Evolutionary conservation across 2,797 vertebrate species (phyloP).

Genomic region (Danionella dracula): DNA sequence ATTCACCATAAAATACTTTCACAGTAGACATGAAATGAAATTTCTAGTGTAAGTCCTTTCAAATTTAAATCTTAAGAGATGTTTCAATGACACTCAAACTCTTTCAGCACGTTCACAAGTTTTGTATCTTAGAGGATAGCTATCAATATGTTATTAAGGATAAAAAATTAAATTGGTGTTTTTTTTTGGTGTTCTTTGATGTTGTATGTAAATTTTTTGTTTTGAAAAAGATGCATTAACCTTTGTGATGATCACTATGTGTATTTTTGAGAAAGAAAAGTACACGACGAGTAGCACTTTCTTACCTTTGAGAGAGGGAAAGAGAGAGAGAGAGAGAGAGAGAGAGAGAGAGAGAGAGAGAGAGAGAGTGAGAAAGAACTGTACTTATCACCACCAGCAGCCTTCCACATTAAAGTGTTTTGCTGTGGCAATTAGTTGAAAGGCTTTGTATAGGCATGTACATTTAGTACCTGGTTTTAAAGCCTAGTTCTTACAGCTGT

Average conservation of each 20-base stretch:
- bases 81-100: neutral
- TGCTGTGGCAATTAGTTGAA: slow-evolving; percentile 11
- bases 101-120: neutral
- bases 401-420: slow-evolving; percentile 20
- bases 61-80: neutral
- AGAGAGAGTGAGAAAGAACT: neutral
- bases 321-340: too few species aligned
- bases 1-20: neutral
- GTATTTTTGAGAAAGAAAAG: too few species aligned
- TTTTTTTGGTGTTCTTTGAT: too few species aligned
- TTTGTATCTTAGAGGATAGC: neutral
- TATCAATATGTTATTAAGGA: neutral
- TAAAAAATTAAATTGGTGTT: neutral
- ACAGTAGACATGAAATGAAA: neutral
- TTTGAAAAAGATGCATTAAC: too few species aligned
- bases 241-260: too few species aligned
- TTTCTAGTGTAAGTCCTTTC: neutral
- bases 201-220: too few species aligned
- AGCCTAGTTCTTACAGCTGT: neutral
- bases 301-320: neutral
- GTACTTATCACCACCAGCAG: slow-evolving; percentile 36
- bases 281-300: too few species aligned
- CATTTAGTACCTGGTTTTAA: neutral
- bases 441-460: neutral
- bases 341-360: neutral